These are phyloP conservation scores for Indicator maculatus DNA, from an alignment of 2,113 vertebrate genomes.

Conservation along the genomic window DNA sequence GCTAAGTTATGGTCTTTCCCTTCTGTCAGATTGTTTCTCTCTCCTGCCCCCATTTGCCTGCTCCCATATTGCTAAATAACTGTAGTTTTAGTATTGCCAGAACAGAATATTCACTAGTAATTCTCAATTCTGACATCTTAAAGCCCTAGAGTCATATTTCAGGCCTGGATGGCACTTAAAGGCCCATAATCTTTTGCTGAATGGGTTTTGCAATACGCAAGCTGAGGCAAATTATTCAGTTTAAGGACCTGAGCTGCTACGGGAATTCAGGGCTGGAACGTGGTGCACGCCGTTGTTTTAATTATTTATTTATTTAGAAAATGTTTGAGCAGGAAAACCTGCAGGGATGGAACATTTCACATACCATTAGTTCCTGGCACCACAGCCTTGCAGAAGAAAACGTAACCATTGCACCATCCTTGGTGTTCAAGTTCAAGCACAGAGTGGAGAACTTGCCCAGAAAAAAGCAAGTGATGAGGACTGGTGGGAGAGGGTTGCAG, in stretches of 20 bases:
- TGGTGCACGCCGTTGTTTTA: conserved; percentile 66
- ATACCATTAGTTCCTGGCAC: conserved; percentile 55
- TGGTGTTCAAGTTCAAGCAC: neutral
- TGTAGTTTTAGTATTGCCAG: conserved; percentile 52
- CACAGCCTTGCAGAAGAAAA: rapidly evolving
- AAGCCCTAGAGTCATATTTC: conserved; percentile 85
- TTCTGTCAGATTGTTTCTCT: conserved; percentile 6
- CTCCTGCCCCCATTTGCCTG: conserved; percentile 14
- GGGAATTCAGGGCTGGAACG: conserved; percentile 78
- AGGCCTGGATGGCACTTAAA: conserved; percentile 87
- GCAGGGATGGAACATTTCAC: conserved; percentile 68
- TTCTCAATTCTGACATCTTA: conserved; percentile 73
- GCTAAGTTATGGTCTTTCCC: conserved; percentile 39
- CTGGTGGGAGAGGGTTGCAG: neutral
- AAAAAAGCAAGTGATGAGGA: neutral
- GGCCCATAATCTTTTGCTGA: conserved; percentile 87
- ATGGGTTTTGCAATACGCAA: conserved; percentile 80
- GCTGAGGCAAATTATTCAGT: conserved; percentile 86
- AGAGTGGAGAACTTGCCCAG: neutral
- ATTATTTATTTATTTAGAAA: conserved; percentile 93
- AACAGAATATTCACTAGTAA: conserved; percentile 70
- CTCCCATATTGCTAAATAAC: conserved; percentile 36
- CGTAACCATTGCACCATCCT: rapidly evolving
- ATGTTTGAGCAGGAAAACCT: conserved; percentile 83
- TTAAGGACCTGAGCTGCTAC: conserved; percentile 87